Base-by-base conservation (phyloP, 1,140 invertebrate genomes). In the Zaprionus davidi region DNA sequence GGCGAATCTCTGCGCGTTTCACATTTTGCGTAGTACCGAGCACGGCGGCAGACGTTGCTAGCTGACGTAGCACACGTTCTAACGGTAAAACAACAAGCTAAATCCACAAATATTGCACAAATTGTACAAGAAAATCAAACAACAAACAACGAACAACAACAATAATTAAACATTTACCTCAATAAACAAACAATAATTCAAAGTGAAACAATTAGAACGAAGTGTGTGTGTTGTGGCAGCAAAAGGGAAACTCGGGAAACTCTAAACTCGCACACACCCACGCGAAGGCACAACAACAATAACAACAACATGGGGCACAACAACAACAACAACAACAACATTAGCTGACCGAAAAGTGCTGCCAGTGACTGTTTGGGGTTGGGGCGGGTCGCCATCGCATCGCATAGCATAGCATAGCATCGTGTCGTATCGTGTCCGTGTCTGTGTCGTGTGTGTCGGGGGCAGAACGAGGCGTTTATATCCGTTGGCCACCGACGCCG, bases 1-100 rank as follows among this genome's bases (percentile, higher is more conserved):
- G 65, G 78, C 63, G 69, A 66, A 74, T 80, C 76, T 69, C 46
- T 22, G 36, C 69, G 26, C 55, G 71, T 51, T 58, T 68, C 76
- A 78, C 78, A 80, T 74, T 80, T 67, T 64, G 69, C 70, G 51
- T 78, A 69, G 59, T 64, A 74, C 70, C 41, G 60, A 66, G 78
- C 70, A 70, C 60, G 78, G 60, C 67, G 66, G 55, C 70, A 74
- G 75, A 74, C 76, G 65, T 56, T 70, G 65, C 65, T 67, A 46
- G 71, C 49, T 55, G 58, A 69, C 56, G 68, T 66, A 76, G 41
- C 60, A 65, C 66, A 57, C 51, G 72, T 58, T 60, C 31, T 28
- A 67, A 46, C 36, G 59, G 49, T 20, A 69, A 46, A 64, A 57
- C 38, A 55, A 38, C 1, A 46, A 34, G 5, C 12, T 3, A 13